phyloP scores from a whole-genome alignment of 2,113 vertebrate species.

The Microcebus lehilahytsara region DNA sequence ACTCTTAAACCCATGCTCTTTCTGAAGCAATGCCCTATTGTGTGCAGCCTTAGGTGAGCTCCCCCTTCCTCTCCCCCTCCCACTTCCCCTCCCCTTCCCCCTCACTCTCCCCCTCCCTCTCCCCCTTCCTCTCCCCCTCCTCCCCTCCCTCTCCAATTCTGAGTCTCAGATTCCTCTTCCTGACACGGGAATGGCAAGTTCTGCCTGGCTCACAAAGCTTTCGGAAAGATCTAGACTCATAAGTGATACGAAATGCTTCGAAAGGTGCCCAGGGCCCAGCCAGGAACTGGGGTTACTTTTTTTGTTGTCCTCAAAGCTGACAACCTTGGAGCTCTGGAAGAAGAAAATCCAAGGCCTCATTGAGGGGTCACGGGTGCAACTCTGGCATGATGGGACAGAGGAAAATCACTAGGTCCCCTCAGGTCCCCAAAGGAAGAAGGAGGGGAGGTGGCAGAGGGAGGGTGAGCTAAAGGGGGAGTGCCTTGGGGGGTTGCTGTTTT shows the following conservation, averaged over 20 bases:
- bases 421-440: not conserved
- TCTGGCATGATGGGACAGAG: not conserved
- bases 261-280: not conserved
- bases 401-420: constrained; percentile 56
- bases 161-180: not conserved
- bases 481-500: constrained; percentile 78
- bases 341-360: not conserved
- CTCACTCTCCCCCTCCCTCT: not conserved
- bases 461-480: not conserved
- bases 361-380: not conserved
- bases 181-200: not conserved
- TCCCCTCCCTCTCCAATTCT: not conserved
- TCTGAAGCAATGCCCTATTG: not conserved
- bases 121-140: too few species aligned
- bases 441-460: not conserved
- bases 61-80: not conserved
- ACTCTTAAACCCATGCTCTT: not conserved
- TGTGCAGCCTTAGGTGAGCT: too few species aligned
- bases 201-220: not conserved
- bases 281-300: not conserved
- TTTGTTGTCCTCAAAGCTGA: not conserved
- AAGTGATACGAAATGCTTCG: not conserved
- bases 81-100: not conserved
- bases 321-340: not conserved
- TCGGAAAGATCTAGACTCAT: not conserved